phyloP scores from a whole-genome alignment of 2,888 invertebrate genomes.

The Plagiodera versicolora region DNA sequence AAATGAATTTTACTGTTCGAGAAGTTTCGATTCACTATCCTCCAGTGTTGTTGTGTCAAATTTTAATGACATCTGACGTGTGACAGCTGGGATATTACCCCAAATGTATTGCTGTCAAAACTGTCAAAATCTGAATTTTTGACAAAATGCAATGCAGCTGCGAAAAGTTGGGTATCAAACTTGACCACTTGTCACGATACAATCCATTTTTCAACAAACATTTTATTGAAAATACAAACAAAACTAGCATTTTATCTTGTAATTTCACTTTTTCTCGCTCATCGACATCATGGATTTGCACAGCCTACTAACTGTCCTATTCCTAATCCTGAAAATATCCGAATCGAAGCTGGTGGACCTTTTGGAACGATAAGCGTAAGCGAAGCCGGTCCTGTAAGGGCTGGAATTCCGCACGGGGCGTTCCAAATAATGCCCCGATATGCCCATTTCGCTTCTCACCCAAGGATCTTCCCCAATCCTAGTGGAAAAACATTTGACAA shows the following conservation, averaged over 20 bases:
- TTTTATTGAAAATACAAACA: background rate
- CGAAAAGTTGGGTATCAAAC: too few relatives aligned
- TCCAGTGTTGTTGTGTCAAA: background rate
- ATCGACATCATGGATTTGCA: constrained; percentile 39
- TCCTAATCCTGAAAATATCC: constrained; percentile 28
- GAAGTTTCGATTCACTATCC: background rate
- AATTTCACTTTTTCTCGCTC: constrained; percentile 21
- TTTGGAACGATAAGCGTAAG: constrained; percentile 43
- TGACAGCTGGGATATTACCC: too few relatives aligned
- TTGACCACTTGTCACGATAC: too few relatives aligned
- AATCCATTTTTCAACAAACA: too few relatives aligned
- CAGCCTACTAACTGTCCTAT: constrained; percentile 22
- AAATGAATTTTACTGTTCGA: too few relatives aligned
- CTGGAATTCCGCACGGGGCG: constrained; percentile 50
- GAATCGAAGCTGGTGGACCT: constrained; percentile 48
- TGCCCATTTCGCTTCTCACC: constrained; percentile 63
- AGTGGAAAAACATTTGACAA: background rate
- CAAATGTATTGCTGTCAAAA: too few relatives aligned
- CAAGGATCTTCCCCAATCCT: constrained; percentile 64
- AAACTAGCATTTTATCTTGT: background rate
- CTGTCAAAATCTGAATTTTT: too few relatives aligned
- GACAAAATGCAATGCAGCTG: too few relatives aligned
- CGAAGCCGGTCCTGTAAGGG: constrained; percentile 33
- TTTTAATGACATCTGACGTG: too few relatives aligned
- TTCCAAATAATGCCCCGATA: constrained; percentile 63